phyloP scores from a whole-genome alignment of 2,888 invertebrate genomes.

The Drosophila neotestacea region DNA sequence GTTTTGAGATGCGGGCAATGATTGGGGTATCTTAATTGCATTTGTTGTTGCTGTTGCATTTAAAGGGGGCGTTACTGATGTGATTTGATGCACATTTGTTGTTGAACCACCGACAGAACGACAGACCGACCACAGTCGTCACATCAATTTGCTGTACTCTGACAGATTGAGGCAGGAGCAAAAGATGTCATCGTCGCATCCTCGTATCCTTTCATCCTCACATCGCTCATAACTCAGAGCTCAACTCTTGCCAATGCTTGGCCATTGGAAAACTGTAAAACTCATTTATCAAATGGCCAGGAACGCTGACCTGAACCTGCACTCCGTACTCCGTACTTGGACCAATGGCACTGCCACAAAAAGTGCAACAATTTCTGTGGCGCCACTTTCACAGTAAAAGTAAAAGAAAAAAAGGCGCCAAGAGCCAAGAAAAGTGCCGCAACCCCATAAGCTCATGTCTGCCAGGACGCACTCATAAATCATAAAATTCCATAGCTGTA shows the following conservation, averaged over 20 bases:
- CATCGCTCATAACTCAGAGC: conserved; percentile 63
- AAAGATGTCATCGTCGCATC: conserved; percentile 48
- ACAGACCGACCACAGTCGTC: conserved; percentile 38
- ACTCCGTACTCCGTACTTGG: conserved; percentile 14
- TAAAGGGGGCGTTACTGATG: background rate
- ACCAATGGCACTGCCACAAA: conserved; percentile 57
- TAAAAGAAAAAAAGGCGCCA: conserved; percentile 27
- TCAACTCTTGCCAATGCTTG: conserved; percentile 39
- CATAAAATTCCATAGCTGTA: conserved; percentile 73
- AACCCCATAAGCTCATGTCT: conserved; percentile 37
- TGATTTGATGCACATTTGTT: conserved; percentile 27
- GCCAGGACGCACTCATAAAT: conserved; percentile 71
- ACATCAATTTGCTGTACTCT: conserved; percentile 64
- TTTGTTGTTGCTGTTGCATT: conserved; percentile 1
- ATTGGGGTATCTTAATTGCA: conserved; percentile 32
- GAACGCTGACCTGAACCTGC: conserved; percentile 55
- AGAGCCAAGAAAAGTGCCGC: conserved; percentile 47
- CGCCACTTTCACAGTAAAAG: conserved; percentile 39
- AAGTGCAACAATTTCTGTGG: conserved; percentile 64
- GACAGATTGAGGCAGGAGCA: conserved; percentile 64
- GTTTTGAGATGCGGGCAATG: conserved; percentile 28
- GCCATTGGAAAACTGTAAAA: conserved; percentile 67
- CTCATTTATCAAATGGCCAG: conserved; percentile 76
- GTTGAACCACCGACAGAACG: conserved; percentile 6
- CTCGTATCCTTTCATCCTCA: conserved; percentile 21